Evolutionary conservation across 2,888 invertebrate species (phyloP), one percentile per base, ranked within the genome.

Genomic region (Agrotis ipsilon): DNA sequence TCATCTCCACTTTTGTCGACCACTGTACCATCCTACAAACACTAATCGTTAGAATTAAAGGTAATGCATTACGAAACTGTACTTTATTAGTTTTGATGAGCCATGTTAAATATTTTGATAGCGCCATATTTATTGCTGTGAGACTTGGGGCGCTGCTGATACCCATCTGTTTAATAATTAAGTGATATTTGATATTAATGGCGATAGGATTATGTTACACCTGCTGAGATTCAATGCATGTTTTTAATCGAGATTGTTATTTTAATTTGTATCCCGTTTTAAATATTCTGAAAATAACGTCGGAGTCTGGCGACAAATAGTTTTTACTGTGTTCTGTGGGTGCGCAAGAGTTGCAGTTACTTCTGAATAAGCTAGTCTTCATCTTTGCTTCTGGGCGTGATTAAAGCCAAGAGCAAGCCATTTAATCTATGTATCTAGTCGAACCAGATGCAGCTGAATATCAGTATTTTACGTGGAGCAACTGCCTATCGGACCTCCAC

Each of bases 11-110:
- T 67, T 63, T 59, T 83, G 82, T 32, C 69, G 66, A 1, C 52
- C 64, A 83, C 69, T 89, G 86, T 86, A 89, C 66, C 73, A 75
- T 60, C 84, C 84, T 82, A 89, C 88, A 81, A 82, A 82, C 80
- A 84, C 78, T 74, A 82, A 82, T 87, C 87, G 87, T 87, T 86
- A 87, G 82, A 87, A 88, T 85, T 86, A 88, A 87, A 88, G 78
- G 84, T 80, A 81, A 77, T 80, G 72, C 80, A 75, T 86, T 82
- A 76, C 76, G 78, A 72, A 84, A 84, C 73, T 74, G 74, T 81
- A 77, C 73, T 85, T 86, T 86, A 86, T 84, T 78, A 75, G 74
- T 78, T 78, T 86, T 78, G 87, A 81, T 83, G 77, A 86, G 74
- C 51, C 59, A 69, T 24, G 62, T 77, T 66, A 83, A 81, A 78